Base-by-base conservation (phyloP, 1,140 invertebrate genomes). In the Rhyzopertha dominica region DNA sequence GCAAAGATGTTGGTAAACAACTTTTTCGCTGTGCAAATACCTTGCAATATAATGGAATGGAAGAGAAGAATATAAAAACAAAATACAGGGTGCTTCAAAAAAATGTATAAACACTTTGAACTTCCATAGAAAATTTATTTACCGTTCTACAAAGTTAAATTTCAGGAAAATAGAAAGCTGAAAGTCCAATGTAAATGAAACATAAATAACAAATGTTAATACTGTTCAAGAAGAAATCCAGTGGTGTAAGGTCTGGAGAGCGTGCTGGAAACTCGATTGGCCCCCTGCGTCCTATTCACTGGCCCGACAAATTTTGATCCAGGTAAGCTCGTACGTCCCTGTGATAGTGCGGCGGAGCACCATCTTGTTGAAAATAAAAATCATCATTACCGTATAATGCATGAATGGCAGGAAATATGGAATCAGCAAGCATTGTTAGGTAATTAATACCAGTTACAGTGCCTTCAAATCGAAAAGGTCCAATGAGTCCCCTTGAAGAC, bases 271-370 rank as follows among this genome's bases (percentile, higher is more conserved):
- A 71, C 28, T 30, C 16, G 38, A 69, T 57, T 31, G 56, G 55
- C 43, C 61, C 65, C 46, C 54, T 54, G 29, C 65, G 53, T 39
- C 69, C 62, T 54, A 72, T 67, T 62, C 64, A 72, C 17, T 54
- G 29, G 17, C 51, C 37, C n/a, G 54, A 54, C 54, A 59, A 68
- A 8, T 16, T 39, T 38, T 57, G 30, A 45, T 65, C 49, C 23
- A 69, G 47, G 30, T 36, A 28, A 35, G 32, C 23, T 48, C 56
- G 34, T 17, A 60, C 53, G 47, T 20, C 13, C 10, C 35, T 29
- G 31, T 53, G 48, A 36, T 59, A 58, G 44, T 60, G 53, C 36
- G 51, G 44, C 29, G 43, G 49, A 42, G 51, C 50, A 5, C 50
- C 46, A 31, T 58, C 59, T 25, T 65, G 53, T 35, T 63, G 55